Conservation (phyloP, 2,797 vertebrate genomes). For the Danio jaintianensis region DNA sequence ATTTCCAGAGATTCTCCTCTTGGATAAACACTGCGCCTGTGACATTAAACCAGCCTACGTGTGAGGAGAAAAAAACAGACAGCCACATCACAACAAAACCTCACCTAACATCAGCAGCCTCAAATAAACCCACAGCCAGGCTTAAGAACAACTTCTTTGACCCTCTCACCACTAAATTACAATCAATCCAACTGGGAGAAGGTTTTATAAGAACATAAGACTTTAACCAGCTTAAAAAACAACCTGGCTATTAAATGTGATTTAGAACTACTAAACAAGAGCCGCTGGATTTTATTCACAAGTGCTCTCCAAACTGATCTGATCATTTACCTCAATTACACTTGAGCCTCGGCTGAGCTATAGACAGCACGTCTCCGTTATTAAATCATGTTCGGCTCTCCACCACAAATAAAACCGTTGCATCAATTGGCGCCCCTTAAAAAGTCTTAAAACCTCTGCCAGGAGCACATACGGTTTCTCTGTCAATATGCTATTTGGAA, state of each 20-base stretch:
- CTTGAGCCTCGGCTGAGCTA: conserved; percentile 23
- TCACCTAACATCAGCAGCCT: conserved; percentile 25
- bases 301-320: conserved; percentile 45
- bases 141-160: conserved; percentile 13
- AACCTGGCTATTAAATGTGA: conserved; percentile 15
- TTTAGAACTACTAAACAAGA: conserved; percentile 39
- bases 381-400: conserved; percentile 31
- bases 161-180: conserved; percentile 28
- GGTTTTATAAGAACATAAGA: conserved; percentile 22
- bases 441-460: neutral
- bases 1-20: conserved; percentile 1
- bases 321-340: conserved; percentile 50
- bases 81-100: neutral
- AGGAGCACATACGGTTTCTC: conserved; percentile 17
- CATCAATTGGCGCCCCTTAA: conserved; percentile 19
- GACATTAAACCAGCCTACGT: neutral
- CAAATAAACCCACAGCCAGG: neutral
- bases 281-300: conserved; percentile 31
- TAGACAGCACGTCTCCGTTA: conserved; percentile 35
- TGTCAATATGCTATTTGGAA: conserved; percentile 38
- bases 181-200: neutral
- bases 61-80: conserved; percentile 3
- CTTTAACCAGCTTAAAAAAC: neutral
- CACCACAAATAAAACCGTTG: conserved; percentile 37
- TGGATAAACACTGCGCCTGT: conserved; percentile 3